A percentile compares a stretch with the other conserved stretches of the same genome.
Conservation (phyloP, 2,113 vertebrate genomes). For the Calonectris borealis region DNA sequence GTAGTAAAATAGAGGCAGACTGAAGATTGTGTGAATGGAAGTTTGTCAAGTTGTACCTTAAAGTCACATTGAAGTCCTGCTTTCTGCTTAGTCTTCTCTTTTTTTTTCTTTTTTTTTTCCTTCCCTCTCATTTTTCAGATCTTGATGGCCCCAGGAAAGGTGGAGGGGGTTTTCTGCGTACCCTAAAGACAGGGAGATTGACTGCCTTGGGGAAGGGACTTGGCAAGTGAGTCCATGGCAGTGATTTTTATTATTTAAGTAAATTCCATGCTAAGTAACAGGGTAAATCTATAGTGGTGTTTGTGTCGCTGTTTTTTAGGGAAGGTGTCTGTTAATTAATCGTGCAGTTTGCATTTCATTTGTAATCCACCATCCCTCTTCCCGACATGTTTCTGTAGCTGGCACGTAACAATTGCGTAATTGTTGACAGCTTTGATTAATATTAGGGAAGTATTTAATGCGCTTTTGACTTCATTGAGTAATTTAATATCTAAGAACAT, state of each 20-base stretch:
- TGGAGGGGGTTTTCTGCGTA: background rate
- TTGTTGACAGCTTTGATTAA: background rate
- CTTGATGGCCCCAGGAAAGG: background rate
- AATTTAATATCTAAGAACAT: background rate
- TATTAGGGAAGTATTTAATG: slow-evolving; percentile 3
- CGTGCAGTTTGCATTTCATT: background rate
- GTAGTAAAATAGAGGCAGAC: background rate
- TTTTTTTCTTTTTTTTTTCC: background rate
- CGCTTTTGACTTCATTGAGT: background rate
- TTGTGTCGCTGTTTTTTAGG: background rate
- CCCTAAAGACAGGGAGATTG: background rate
- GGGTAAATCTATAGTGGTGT: accelerated
- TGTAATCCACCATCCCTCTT: background rate
- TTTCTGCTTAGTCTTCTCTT: background rate
- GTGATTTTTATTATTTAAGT: background rate
- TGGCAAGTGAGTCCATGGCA: background rate
- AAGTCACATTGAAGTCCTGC: background rate
- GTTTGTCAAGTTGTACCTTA: background rate
- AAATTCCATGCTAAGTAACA: background rate
- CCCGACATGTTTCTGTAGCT: accelerated
- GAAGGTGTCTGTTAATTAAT: background rate
- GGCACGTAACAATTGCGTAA: accelerated
- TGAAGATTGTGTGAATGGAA: background rate
- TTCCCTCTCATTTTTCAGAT: background rate
- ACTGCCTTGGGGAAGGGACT: background rate